Evolutionary conservation across 2,888 invertebrate genomes (phyloP).

Genomic region (Cheiracanthium punctorium): DNA sequence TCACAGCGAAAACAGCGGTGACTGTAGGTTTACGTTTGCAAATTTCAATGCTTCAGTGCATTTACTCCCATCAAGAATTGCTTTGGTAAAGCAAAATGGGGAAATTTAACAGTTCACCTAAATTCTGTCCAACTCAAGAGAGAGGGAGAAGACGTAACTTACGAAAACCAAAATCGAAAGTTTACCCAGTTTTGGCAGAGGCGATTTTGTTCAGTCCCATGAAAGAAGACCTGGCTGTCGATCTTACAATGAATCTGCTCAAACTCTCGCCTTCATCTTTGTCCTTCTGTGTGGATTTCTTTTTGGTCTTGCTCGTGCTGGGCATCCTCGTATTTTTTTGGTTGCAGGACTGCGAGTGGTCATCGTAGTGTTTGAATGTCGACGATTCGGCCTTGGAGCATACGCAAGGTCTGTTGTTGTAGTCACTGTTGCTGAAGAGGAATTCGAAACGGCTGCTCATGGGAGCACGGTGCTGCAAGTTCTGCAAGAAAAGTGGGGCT

Average conservation of each 20-base stretch:
- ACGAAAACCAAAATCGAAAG: too few relatives aligned
- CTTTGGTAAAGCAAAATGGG: too few relatives aligned
- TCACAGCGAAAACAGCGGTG: too few relatives aligned
- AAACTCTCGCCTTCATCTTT: not conserved
- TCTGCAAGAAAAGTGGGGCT: too few relatives aligned
- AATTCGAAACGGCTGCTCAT: conserved; percentile 1
- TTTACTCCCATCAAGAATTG: too few relatives aligned
- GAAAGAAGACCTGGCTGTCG: conserved; percentile 9
- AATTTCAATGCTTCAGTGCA: too few relatives aligned
- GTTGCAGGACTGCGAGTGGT: not conserved
- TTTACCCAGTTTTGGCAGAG: not conserved
- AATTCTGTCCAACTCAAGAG: too few relatives aligned
- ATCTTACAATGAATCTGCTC: not conserved
- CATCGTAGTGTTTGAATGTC: not conserved
- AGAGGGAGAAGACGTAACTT: too few relatives aligned
- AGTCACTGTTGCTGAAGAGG: not conserved
- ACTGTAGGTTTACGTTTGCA: too few relatives aligned
- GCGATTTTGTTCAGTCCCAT: conserved; percentile 23
- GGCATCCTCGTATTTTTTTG: not conserved
- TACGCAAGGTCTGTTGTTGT: not conserved
- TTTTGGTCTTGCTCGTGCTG: not conserved
- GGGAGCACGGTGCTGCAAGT: not conserved
- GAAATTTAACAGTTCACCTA: too few relatives aligned
- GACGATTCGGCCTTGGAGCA: not conserved
- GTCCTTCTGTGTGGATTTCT: not conserved